A percentile compares a stretch with the other conserved stretches of the same genome.
These are phyloP conservation scores for Lymantria dispar DNA, from an alignment of 2,888 invertebrate genomes.

Conservation along the genomic window DNA sequence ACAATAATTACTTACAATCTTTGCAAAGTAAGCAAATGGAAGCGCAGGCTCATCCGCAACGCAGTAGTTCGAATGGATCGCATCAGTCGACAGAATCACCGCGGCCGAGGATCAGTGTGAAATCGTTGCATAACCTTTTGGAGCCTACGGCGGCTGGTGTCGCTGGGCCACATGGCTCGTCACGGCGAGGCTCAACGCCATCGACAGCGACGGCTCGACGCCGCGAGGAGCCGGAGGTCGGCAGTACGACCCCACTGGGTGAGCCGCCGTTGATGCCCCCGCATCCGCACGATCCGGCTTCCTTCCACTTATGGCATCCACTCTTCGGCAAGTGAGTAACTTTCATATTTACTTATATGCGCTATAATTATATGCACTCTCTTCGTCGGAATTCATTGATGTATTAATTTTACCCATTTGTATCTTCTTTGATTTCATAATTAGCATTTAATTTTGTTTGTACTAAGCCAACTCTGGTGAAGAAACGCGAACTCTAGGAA, in stretches of 20 bases:
- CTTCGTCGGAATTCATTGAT: constrained; percentile 14
- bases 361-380: constrained; percentile 24
- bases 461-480: constrained; percentile 5
- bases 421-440: constrained; percentile 24
- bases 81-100: constrained; percentile 75
- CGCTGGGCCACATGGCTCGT: constrained; percentile 35
- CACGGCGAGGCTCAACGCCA: constrained; percentile 50
- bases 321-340: constrained; percentile 90
- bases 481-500: constrained; percentile 19
- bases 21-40: constrained; percentile 55
- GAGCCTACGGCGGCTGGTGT: constrained; percentile 75
- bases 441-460: constrained; percentile 12
- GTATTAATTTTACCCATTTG: constrained; percentile 19
- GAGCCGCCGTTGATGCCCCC: constrained; percentile 67
- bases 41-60: constrained; percentile 41
- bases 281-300: constrained; percentile 76
- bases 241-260: constrained; percentile 84
- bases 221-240: constrained; percentile 84
- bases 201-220: constrained; percentile 69
- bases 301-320: constrained; percentile 91
- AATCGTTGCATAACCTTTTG: constrained; percentile 83
- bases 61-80: constrained; percentile 52
- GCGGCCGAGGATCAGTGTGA: constrained; percentile 84
- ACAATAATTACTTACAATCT: constrained; percentile 70
- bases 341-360: constrained; percentile 20